A percentile compares a stretch with the other conserved stretches of the same genome.
phyloP scores from a whole-genome alignment of 2,113 vertebrate species.

The Psilopsiagon aymara region DNA sequence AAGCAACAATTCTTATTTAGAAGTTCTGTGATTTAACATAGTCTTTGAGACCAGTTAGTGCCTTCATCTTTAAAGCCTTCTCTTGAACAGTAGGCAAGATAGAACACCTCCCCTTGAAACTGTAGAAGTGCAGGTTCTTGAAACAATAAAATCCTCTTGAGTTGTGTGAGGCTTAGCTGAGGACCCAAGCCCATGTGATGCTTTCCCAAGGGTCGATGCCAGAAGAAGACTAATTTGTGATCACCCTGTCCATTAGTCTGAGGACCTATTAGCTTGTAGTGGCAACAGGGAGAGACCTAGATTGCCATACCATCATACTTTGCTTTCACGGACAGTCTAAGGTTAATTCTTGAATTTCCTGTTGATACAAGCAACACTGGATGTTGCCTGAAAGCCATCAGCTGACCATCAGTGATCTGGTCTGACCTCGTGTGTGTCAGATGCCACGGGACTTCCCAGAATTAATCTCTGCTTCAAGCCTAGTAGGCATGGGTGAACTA shows the following conservation, averaged over 20 bases:
- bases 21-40: neutral
- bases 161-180: neutral
- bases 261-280: neutral
- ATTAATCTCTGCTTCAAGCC: constrained; percentile 38
- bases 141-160: neutral
- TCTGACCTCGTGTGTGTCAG: constrained; percentile 28
- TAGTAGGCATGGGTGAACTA: constrained; percentile 26
- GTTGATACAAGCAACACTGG: neutral
- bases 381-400: constrained; percentile 40
- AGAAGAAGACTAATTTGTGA: neutral
- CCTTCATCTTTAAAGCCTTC: neutral
- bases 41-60: neutral
- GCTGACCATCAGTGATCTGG: neutral
- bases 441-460: neutral
- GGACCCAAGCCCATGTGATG: neutral
- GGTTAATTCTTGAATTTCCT: neutral
- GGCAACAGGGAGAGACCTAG: neutral
- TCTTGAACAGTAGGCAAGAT: neutral
- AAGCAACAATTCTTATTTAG: neutral
- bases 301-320: neutral
- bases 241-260: neutral
- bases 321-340: neutral
- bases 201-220: neutral
- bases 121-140: neutral
- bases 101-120: neutral